These are phyloP conservation scores for Tipula unca DNA, from an alignment of 2,888 invertebrate genomes.

Conservation along the genomic window DNA sequence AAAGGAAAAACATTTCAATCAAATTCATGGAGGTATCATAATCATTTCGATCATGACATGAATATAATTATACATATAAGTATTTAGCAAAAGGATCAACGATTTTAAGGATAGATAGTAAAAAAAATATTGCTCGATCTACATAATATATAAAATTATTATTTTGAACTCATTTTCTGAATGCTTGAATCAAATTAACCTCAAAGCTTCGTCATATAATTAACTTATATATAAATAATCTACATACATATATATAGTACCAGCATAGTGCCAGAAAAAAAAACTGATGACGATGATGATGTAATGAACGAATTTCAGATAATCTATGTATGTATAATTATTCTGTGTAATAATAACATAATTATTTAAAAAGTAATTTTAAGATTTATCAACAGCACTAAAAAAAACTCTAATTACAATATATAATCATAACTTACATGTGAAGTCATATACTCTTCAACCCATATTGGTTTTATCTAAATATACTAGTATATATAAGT, in stretches of 20 bases:
- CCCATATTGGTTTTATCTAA: background rate
- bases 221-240: background rate
- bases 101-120: background rate
- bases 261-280: background rate
- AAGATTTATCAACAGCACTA: background rate
- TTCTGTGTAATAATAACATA: background rate
- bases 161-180: background rate
- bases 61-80: background rate
- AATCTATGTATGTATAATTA: background rate
- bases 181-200: background rate
- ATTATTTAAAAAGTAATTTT: background rate
- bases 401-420: background rate
- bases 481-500: background rate
- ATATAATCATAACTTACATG: background rate
- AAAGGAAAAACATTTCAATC: background rate
- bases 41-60: background rate
- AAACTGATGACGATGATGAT: background rate
- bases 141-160: background rate
- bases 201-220: background rate
- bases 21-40: slow-evolving; percentile 8
- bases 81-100: background rate
- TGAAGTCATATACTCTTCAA: background rate
- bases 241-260: background rate
- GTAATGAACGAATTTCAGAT: background rate
- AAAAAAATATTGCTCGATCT: background rate